Conservation (phyloP, 2,888 invertebrate genomes). For the Polyommatus icarus region DNA sequence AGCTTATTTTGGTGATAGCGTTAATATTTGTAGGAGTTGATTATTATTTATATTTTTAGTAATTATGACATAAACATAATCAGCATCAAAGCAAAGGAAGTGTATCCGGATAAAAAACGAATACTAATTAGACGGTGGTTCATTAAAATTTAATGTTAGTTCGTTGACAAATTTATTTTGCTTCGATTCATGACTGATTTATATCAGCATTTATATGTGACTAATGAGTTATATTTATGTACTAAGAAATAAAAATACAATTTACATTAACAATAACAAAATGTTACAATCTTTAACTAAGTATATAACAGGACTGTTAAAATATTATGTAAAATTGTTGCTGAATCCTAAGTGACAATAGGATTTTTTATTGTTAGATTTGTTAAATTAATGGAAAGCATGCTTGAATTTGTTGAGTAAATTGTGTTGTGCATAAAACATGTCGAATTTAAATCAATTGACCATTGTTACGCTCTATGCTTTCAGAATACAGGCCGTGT, state of each 20-base stretch:
- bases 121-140: not conserved
- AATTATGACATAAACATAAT: not conserved
- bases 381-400: not conserved
- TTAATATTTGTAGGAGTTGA: not conserved
- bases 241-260: too few relatives aligned
- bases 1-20: not conserved
- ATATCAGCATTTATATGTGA: not conserved
- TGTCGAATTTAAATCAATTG: conserved; percentile 63
- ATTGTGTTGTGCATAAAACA: conserved; percentile 48
- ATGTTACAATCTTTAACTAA: too few relatives aligned
- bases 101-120: conserved; percentile 4
- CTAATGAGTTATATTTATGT: not conserved
- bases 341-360: not conserved
- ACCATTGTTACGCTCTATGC: conserved; percentile 54
- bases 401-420: conserved; percentile 38
- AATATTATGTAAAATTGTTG: not conserved
- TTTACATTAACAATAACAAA: too few relatives aligned
- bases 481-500: conserved; percentile 66
- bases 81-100: conserved; percentile 18
- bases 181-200: not conserved
- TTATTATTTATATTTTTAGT: not conserved
- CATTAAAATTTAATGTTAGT: conserved; percentile 1
- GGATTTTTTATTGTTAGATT: not conserved
- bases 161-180: not conserved
- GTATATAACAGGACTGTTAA: too few relatives aligned